Conservation (phyloP, 2,113 vertebrate species). For the Thalassarche chlororhynchos region DNA sequence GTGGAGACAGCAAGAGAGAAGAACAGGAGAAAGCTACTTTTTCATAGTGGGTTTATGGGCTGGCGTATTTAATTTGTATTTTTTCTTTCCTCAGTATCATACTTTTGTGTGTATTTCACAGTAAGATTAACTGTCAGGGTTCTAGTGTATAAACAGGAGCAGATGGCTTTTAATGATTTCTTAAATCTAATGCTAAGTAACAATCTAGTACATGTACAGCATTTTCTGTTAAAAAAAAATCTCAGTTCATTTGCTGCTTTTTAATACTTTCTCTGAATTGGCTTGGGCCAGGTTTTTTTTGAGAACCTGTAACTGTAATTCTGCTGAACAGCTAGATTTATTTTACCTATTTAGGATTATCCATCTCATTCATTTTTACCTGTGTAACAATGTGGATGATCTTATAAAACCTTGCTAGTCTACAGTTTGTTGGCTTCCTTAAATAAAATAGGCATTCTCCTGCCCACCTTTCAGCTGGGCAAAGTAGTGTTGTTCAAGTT, state of each 20-base stretch:
- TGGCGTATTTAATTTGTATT: background rate
- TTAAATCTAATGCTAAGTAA: background rate
- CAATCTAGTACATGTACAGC: background rate
- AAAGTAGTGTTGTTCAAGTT: background rate
- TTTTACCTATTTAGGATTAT: background rate
- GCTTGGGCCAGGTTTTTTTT: background rate
- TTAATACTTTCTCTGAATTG: background rate
- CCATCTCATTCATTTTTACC: background rate
- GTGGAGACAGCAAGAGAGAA: background rate
- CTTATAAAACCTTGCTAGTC: background rate
- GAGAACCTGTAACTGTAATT: background rate
- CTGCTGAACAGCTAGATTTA: background rate
- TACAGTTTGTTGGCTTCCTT: background rate
- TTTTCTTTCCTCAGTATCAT: background rate
- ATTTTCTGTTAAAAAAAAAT: background rate
- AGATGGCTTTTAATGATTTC: slow-evolving; percentile 4
- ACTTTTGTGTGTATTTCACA: background rate
- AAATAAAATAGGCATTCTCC: background rate
- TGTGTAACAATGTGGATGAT: rapidly evolving
- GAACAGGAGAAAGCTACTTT: background rate
- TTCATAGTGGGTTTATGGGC: background rate
- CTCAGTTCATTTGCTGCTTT: background rate
- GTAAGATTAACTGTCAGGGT: background rate
- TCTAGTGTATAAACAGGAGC: background rate
- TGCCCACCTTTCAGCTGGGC: background rate